phyloP scores from a whole-genome alignment of 1,140 invertebrate species.

The Anthonomus grandis region DNA sequence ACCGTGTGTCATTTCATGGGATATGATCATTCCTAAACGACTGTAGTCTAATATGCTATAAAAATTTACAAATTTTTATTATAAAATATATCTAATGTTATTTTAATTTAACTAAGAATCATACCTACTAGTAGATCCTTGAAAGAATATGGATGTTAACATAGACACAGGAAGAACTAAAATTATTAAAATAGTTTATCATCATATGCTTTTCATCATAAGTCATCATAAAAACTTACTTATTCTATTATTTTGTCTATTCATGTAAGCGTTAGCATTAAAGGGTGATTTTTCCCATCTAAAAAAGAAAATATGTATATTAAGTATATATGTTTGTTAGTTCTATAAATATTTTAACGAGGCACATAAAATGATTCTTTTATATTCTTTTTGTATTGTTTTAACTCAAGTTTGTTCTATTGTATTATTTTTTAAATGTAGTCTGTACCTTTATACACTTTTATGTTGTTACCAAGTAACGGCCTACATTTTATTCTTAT shows the following conservation, averaged over 20 bases:
- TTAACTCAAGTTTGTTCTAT: too few species aligned
- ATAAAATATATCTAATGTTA: not conserved
- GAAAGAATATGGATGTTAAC: constrained; percentile 41
- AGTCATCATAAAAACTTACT: constrained; percentile 30
- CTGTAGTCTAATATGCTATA: constrained; percentile 51
- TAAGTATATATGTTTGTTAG: too few species aligned
- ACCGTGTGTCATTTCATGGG: constrained; percentile 62
- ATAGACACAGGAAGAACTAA: constrained; percentile 41
- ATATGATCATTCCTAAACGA: constrained; percentile 56
- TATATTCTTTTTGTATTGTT: too few species aligned
- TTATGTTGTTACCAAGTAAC: too few species aligned
- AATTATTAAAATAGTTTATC: constrained; percentile 21
- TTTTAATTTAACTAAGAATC: not conserved
- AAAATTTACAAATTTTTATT: not conserved
- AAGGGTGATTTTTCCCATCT: constrained; percentile 44
- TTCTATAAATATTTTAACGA: too few species aligned
- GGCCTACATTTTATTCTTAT: too few species aligned
- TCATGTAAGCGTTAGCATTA: constrained; percentile 42
- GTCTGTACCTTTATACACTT: too few species aligned
- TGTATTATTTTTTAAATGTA: too few species aligned
- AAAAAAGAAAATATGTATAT: too few species aligned
- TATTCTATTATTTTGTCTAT: constrained; percentile 40
- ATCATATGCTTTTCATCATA: not conserved
- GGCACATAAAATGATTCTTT: too few species aligned
- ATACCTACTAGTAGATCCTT: constrained; percentile 29